Base-by-base conservation (phyloP, 2,113 vertebrate species). In the Datnioides undecimradiatus region DNA sequence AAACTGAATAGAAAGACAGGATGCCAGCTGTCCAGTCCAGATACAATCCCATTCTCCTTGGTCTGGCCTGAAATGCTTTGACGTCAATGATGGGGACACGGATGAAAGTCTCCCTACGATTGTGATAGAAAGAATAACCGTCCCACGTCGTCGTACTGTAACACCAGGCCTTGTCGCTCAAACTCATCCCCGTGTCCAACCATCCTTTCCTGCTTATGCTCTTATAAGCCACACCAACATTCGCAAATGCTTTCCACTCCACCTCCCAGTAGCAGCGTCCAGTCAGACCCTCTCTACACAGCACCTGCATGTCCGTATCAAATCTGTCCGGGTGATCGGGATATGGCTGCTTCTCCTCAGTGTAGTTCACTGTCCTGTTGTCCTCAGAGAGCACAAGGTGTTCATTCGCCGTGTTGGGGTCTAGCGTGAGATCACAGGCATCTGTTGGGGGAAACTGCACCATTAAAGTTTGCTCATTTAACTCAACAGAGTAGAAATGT, bases 121-220 rank as follows among this genome's bases (percentile, higher is more conserved):
- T 5, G 16, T 57, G 62, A 19, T 4, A 1, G 52, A 76, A 66
- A 12, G 38, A 38, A 21, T 23, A 45, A 19, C 72, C 59, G 0
- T 16, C 1, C 8, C 2, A 21, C 0, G 0, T 3, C 19, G 0
- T 6, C 6, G 43, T 54, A 8, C 0, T 0, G 25, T 63, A 54
- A 14, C 8, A 27, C 76, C 76, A 78, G 12, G 57, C 40, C 0
- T 0, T 58, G 29, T 54, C 2, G 10, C 0, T 54, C 0, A 0
- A 0, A n/a, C 5, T 0, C 8, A 46, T 55, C 0, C 4, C 21
- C 0, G 0, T 0, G 6, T 43, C 16, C 45, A 9, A 2, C 16
- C 0, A 0, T 27, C 76, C 76, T 41, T 70, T 79, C 29, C 76
- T 54, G n/a, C 11, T 2, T 2, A 70, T 4, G 16, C 57, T 60